Evolutionary conservation across 2,797 vertebrate species (phyloP), one percentile per base, ranked within the genome.

Genomic region (Rousettus madagascariensis): DNA sequence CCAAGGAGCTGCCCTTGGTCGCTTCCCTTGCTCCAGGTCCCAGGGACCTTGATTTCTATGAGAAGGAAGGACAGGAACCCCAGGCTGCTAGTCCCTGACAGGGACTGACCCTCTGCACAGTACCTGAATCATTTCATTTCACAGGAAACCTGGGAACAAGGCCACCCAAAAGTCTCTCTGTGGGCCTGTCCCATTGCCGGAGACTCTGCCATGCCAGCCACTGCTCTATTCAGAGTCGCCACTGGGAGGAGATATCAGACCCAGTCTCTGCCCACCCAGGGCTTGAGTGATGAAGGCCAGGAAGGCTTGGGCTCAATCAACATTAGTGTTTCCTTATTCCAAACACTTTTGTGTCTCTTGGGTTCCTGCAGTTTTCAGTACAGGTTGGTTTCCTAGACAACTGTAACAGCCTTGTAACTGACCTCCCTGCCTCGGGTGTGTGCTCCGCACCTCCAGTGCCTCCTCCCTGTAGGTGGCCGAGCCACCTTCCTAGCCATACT

Each of bases 361-460:
- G 57, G 30, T 24, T 59, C 68, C 57, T 83, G 26, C 22, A 6
- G n/a, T 10, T 66, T 33, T 49, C 13, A 16, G 66, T 13, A 36
- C 5, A 41, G 49, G 4, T 9, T 28, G 28, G 33, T 28, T 63
- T 89, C 74, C 43, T 22, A 7, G 89, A 55, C 24, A 51, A 33
- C 1, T 30, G 12, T 17, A 43, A 38, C 16, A 61, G 75, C n/a
- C 65, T 79, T 38, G 2, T 11, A 46, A 69, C 15, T 17, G 24
- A 51, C 28, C 53, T 77, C 51, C 57, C 57, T 68, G 43, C 17
- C 12, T 66, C 69, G 68, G 59, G 9, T 20, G 63, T 20, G 63
- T 84, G 63, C 6, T 6, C 41, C 11, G 1, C 0, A 26, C 57
- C 9, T 22, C 68, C 55, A 26, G 20, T 0, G 7, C 51, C 33